These are phyloP conservation scores for Andrena praecox DNA, from an alignment of 2,888 invertebrate species.

Conservation along the genomic window DNA sequence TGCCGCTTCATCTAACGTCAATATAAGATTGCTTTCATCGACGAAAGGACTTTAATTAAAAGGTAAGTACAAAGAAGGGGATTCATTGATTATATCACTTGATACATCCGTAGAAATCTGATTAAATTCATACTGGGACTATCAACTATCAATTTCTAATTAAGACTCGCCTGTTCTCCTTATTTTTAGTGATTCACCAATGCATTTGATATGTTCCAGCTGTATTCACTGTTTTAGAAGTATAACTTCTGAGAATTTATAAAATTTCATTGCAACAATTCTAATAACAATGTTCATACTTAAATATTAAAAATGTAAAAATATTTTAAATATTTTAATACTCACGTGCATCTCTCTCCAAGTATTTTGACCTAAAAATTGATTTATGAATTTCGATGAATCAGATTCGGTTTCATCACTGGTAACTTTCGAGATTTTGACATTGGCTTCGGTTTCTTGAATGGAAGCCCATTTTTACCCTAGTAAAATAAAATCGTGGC, in stretches of 20 bases:
- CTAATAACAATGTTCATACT: neutral
- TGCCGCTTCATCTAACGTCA: constrained; percentile 29
- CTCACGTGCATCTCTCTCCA: neutral
- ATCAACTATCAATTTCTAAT: constrained; percentile 20
- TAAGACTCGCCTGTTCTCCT: neutral
- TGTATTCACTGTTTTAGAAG: neutral
- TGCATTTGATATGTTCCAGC: neutral
- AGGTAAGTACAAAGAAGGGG: constrained; percentile 25
- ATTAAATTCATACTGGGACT: neutral
- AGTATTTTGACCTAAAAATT: neutral
- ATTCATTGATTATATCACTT: constrained; percentile 28
- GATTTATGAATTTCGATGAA: too few species aligned
- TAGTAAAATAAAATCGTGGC: too few species aligned
- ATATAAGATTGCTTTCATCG: constrained; percentile 17
- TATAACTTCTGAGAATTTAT: neutral
- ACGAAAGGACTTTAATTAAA: constrained; percentile 43
- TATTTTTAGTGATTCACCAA: neutral
- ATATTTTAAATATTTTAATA: neutral
- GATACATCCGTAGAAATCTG: neutral
- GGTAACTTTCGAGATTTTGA: neutral
- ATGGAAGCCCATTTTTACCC: too few species aligned
- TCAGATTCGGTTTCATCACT: too few species aligned
- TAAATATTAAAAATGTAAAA: neutral
- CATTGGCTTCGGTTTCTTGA: too few species aligned
- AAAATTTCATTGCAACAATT: neutral